Base-by-base conservation (phyloP, 1,140 invertebrate species). In the Sitophilus oryzae region DNA sequence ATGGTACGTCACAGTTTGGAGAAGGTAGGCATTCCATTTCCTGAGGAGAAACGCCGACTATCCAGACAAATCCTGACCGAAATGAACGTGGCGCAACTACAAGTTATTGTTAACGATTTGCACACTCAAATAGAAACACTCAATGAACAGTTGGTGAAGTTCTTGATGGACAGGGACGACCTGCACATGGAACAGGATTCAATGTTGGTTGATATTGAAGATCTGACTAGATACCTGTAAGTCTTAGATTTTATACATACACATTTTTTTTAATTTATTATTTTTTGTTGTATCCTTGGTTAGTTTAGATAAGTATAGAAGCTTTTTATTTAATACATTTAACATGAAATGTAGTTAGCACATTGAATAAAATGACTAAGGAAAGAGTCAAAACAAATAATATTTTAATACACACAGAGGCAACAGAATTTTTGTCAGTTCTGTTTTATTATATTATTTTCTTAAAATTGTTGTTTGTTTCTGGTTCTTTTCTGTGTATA, bases 161-260 rank as follows among this genome's bases (percentile, higher is more conserved):
- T 91, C 61, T 73, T 96, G 51, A 83, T 96, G 75, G 85, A 89
- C 60, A 77, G 93, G 60, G 93, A 96, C 77, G 93, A 96, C 71
- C 75, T 96, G 14, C 91, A 96, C 72, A 96, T 96, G 92, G 89
- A 92, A 59, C 93, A 96, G 74, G 94, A 97, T 73, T 95, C 93
- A 11, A 94, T 94, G 88, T 79, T 97, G 50, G 92, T 96, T 3
- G 93, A 97, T 70, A 93, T 96, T 60, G 93, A 97, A 75, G 93
- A 97, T 76, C 78, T 96, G 36, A 94, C 91, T 23, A 79, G 90
- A 81, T 94, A 91, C 73, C 74, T 91, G 87, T 92, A 76, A 86
- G 84, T 81, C 36, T 43, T 11, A 20, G 5, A 9, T 20, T 8
- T 0, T 6, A 20, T 25, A 44, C 42, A 19, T 22, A 35, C 30